phyloP scores from a whole-genome alignment of 1,140 invertebrate genomes.

The Medauroidea extradentata region DNA sequence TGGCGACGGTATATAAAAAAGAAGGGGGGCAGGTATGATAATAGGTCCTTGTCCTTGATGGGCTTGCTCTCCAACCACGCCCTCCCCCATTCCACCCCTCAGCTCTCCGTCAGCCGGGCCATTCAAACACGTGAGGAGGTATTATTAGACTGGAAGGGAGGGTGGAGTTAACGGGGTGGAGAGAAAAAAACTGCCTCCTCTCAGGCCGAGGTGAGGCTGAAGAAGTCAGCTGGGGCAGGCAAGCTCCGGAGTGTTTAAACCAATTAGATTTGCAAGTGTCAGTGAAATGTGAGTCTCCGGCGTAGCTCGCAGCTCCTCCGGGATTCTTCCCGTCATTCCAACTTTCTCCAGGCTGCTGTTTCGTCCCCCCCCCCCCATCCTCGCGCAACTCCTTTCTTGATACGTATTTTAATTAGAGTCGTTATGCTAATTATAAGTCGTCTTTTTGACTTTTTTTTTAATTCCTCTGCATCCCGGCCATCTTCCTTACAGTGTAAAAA shows the following conservation, averaged over 20 bases:
- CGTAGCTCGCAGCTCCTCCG: background rate
- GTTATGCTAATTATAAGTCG: slow-evolving; percentile 50
- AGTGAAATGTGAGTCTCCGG: slow-evolving; percentile 32
- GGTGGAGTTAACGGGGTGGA: background rate
- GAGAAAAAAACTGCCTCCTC: background rate
- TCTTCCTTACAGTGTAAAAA: background rate
- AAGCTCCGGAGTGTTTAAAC: slow-evolving; percentile 13
- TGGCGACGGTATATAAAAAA: too few relatives aligned
- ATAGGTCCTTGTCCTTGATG: too few relatives aligned
- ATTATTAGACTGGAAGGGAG: too few relatives aligned
- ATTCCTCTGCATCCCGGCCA: slow-evolving; percentile 25
- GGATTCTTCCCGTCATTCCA: background rate
- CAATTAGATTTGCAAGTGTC: slow-evolving; percentile 40
- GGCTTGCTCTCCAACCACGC: too few relatives aligned
- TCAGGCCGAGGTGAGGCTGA: background rate
- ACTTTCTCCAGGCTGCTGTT: slow-evolving; percentile 34
- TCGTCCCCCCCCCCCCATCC: slow-evolving; percentile 38
- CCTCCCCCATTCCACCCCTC: too few relatives aligned
- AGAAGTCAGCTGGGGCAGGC: background rate
- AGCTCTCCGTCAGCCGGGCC: too few relatives aligned
- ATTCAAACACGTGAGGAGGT: too few relatives aligned
- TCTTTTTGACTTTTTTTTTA: slow-evolving; percentile 43
- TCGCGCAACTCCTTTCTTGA: slow-evolving; percentile 44
- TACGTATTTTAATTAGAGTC: slow-evolving; percentile 53
- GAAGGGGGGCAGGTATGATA: too few relatives aligned